Base-by-base conservation (phyloP, 2,113 vertebrate species). In the Myanophis thanlyinensis region DNA sequence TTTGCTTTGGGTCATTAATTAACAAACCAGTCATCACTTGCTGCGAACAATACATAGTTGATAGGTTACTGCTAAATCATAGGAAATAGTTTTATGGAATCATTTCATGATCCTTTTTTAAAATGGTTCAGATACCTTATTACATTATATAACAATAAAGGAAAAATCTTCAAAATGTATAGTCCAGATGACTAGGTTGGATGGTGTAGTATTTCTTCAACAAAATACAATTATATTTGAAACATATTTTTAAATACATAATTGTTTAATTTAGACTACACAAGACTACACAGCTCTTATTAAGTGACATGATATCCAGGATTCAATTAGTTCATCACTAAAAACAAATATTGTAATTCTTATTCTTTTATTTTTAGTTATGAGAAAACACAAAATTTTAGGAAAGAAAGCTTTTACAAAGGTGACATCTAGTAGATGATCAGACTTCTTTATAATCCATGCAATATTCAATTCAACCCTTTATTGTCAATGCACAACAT, bases 31-130 rank as follows among this genome's bases (percentile, higher is more conserved):
- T 93, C 93, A 92, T 91, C 0, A 0, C 92, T 94, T 93, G 67
- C 88, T 96, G 94, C 94, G 95, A 96, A 97, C 96, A 97, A 89
- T 85, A 96, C 93, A 96, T 92, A 96, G 94, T 94, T 96, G 90
- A 92, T 88, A 94, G 95, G 88, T 96, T 96, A 95, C 18, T 96
- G 93, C 91, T 96, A 97, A 97, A 96, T 95, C 47, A 15, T 91
- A 95, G 93, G 92, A 91, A 90, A 89, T 91, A 95, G 96, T 47
- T 22, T 85, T 93, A 95, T 46, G 35, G 91, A 93, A 95, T 91
- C 48, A 91, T 92, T 92, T 92, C 91, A 95, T 47, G 89, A 15
- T 52, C 88, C 85, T 47, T 59, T 85, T 95, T 96, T 92, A 92
- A 92, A 10, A 91, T 48, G 95, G 93, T 89, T 95, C 91, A 88